These are phyloP conservation scores for Stratiolaelaps scimitus DNA, from an alignment of 1,140 invertebrate genomes.

Conservation along the genomic window DNA sequence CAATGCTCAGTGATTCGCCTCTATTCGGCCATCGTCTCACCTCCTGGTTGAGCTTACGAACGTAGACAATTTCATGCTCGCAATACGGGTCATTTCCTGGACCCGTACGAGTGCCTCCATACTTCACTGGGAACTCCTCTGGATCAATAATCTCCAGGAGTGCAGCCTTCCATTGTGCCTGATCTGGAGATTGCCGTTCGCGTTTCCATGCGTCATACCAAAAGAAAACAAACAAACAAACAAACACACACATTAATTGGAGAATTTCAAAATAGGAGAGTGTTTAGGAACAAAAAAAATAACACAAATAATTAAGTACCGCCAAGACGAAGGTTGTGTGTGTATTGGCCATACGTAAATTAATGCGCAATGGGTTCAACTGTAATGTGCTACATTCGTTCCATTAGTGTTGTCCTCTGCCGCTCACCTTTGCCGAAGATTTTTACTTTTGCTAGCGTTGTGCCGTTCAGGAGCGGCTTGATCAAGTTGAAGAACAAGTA, in stretches of 20 bases:
- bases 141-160: background rate
- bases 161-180: background rate
- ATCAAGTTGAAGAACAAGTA: slow-evolving; percentile 14
- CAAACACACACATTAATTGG: no score
- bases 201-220: no score
- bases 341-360: no score
- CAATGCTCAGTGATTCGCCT: no score
- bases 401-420: no score
- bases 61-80: slow-evolving; percentile 8
- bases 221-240: no score
- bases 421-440: slow-evolving; percentile 10
- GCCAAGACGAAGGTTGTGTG: no score
- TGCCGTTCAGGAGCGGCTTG: slow-evolving; percentile 6
- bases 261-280: background rate
- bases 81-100: background rate
- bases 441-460: slow-evolving; percentile 11
- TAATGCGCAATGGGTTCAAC: no score
- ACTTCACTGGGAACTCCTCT: slow-evolving; percentile 2
- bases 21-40: background rate
- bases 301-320: no score
- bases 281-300: background rate
- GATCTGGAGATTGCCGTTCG: no score
- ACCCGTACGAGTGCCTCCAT: slow-evolving; percentile 7
- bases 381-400: no score
- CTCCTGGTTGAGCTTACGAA: slow-evolving; percentile 20